These are phyloP conservation scores for Orbicella faveolata DNA, from an alignment of 64 coral and sea anemone species.

Conservation along the genomic window DNA sequence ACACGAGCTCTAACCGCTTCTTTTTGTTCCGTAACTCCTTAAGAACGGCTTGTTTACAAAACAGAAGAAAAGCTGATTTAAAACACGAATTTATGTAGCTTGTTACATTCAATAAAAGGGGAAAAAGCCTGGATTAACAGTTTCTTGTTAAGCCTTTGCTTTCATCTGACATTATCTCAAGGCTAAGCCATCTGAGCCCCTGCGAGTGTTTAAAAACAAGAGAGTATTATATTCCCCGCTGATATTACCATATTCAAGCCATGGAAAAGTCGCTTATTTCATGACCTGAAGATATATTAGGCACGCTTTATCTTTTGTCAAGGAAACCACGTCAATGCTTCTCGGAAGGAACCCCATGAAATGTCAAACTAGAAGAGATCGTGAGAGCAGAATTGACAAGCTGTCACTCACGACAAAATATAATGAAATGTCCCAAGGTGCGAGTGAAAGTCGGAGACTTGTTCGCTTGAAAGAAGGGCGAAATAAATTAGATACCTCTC, in stretches of 20 bases:
- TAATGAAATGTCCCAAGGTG: constrained; percentile 11
- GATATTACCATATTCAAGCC: constrained; percentile 34
- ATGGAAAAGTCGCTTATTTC: constrained; percentile 14
- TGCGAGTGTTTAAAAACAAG: constrained; percentile 11
- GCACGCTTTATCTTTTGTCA: constrained; percentile 17
- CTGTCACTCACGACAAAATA: constrained; percentile 17
- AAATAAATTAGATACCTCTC: constrained; percentile 18
- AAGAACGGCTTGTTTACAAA: constrained; percentile 21
- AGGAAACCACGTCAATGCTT: constrained; percentile 17
- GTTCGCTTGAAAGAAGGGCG: background rate
- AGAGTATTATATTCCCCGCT: constrained; percentile 26
- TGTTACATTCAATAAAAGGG: constrained; percentile 1
- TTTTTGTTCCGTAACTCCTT: constrained; percentile 3
- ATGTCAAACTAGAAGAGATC: constrained; percentile 36
- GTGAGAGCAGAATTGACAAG: constrained; percentile 23
- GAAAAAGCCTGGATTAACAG: background rate
- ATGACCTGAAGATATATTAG: background rate
- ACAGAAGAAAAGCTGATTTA: constrained; percentile 11
- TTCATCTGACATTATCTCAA: constrained; percentile 20
- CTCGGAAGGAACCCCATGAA: constrained; percentile 62
- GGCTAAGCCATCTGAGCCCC: background rate
- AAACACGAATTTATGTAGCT: background rate
- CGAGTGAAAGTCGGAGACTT: background rate
- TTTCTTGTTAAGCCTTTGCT: background rate
- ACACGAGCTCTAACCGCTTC: background rate